These are phyloP conservation scores for Laupala kohalensis DNA, from an alignment of 1,140 invertebrate species.

Conservation along the genomic window DNA sequence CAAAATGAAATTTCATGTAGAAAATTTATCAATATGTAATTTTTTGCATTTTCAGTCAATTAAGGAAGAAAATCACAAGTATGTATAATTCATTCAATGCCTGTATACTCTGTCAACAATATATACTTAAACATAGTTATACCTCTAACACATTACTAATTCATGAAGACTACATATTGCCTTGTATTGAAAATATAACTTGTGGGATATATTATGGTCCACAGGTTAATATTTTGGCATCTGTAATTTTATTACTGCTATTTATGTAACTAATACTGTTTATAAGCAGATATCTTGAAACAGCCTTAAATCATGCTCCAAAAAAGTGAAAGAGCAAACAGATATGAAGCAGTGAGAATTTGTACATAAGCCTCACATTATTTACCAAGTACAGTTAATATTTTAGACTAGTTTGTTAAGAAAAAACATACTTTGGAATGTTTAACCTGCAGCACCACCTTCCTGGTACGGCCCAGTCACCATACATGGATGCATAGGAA, in stretches of 20 bases:
- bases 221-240: background rate
- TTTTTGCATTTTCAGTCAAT: background rate
- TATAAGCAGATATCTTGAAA: background rate
- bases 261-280: constrained; percentile 3
- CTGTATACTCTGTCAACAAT: background rate
- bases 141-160: background rate
- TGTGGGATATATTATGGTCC: background rate
- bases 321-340: constrained; percentile 2
- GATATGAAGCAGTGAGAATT: background rate
- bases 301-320: constrained; percentile 1
- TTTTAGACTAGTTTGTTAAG: background rate
- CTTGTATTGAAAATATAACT: background rate
- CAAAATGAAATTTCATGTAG: background rate
- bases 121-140: background rate
- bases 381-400: background rate
- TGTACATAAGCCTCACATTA: background rate
- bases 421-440: constrained; percentile 1
- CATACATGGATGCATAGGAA: constrained; percentile 69
- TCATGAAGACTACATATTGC: background rate
- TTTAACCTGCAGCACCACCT: constrained; percentile 26
- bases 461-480: constrained; percentile 71
- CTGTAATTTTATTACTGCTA: background rate
- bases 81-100: background rate
- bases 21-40: background rate
- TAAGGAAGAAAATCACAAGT: background rate